A percentile compares a stretch with the other conserved stretches of the same genome.
These are phyloP conservation scores for Drosophila borborema DNA, from an alignment of 2,888 invertebrate species.

Conservation along the genomic window DNA sequence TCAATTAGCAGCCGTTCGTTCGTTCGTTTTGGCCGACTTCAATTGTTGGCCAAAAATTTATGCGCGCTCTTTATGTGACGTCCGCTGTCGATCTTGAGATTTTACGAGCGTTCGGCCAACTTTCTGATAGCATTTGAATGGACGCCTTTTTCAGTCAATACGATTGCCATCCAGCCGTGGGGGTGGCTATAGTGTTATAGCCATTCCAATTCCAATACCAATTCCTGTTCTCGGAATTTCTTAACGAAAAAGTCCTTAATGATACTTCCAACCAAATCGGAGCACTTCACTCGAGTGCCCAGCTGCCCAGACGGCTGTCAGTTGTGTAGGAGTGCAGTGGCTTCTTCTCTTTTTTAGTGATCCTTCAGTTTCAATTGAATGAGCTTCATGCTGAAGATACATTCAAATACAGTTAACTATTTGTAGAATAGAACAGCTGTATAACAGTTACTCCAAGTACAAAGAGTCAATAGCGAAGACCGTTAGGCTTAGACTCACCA, in stretches of 20 bases:
- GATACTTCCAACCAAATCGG: conserved; percentile 23
- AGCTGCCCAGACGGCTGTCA: conserved; percentile 18
- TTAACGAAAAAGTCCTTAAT: conserved; percentile 19
- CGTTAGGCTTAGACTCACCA: no score
- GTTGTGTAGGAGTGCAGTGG: background rate
- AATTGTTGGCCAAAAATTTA: conserved; percentile 74
- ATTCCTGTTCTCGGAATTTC: background rate
- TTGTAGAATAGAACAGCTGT: background rate
- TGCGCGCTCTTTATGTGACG: conserved; percentile 60
- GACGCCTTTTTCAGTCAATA: conserved; percentile 23
- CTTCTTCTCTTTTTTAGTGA: background rate
- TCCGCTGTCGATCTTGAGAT: conserved; percentile 70
- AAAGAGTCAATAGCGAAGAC: no score
- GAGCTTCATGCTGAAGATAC: background rate
- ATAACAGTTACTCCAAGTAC: background rate
- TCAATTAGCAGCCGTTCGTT: conserved; percentile 71
- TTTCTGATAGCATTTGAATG: conserved; percentile 46
- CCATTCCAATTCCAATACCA: background rate
- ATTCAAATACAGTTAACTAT: background rate
- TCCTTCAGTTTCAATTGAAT: background rate
- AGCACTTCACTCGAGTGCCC: conserved; percentile 33
- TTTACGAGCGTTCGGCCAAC: conserved; percentile 64
- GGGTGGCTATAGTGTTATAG: conserved; percentile 6
- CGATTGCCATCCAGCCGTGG: conserved; percentile 16
- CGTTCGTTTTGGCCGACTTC: conserved; percentile 18